phyloP scores from a whole-genome alignment of 2,797 vertebrate species.

The Phataginus tricuspis region DNA sequence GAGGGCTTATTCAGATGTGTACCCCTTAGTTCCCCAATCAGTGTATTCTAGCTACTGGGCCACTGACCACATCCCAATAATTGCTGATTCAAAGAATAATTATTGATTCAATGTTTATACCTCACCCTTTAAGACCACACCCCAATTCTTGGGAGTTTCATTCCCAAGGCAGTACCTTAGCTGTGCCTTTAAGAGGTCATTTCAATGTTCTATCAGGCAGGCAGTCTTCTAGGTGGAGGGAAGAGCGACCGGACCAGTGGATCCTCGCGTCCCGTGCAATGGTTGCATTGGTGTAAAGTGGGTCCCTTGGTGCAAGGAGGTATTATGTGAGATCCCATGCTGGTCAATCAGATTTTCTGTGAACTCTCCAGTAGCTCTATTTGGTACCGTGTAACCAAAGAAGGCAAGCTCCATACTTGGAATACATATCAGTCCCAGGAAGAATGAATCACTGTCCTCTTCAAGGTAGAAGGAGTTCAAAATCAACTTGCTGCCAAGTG shows the following conservation, averaged over 20 bases:
- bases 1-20: neutral
- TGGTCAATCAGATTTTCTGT: neutral
- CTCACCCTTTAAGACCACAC: neutral
- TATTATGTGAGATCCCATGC: neutral
- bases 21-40: neutral
- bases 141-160: neutral
- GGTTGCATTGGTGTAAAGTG: neutral
- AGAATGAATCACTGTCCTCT: neutral
- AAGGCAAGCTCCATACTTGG: neutral
- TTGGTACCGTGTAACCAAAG: neutral
- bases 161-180: neutral
- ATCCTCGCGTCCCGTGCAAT: neutral
- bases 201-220: neutral
- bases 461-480: neutral
- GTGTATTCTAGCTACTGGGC: neutral
- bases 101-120: neutral
- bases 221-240: neutral
- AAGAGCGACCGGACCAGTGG: neutral
- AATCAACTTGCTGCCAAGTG: neutral
- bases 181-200: neutral
- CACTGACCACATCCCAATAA: neutral
- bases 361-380: neutral
- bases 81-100: too few relatives aligned
- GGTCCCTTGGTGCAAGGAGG: neutral
- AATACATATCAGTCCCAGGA: neutral